phyloP scores from a whole-genome alignment of 2,797 vertebrate species.

The Pangasius djambal region DNA sequence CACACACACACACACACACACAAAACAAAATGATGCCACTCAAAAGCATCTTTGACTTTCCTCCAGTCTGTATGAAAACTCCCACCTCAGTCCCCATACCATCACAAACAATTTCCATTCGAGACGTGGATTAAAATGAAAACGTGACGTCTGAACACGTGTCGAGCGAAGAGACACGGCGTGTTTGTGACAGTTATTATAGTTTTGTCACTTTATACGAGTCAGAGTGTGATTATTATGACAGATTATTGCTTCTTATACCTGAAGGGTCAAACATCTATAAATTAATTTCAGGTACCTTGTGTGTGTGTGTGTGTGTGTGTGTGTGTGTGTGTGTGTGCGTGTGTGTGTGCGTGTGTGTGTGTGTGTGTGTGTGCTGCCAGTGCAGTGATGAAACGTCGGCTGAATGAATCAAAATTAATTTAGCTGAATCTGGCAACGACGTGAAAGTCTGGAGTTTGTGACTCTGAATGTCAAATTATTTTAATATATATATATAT shows the following conservation, averaged over 20 bases:
- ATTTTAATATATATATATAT: not conserved
- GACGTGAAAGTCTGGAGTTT: not conserved
- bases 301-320: not conserved
- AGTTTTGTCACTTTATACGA: slow-evolving; percentile 1
- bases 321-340: not conserved
- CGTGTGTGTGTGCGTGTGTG: not conserved
- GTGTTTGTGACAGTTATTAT: slow-evolving; percentile 56
- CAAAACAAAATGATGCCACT: slow-evolving; percentile 81
- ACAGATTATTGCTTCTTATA: slow-evolving; percentile 20
- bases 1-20: slow-evolving; percentile 7
- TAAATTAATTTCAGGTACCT: not conserved
- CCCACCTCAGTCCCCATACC: slow-evolving; percentile 58
- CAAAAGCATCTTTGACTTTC: slow-evolving; percentile 65
- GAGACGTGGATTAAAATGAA: slow-evolving; percentile 53
- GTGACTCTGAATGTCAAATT: not conserved
- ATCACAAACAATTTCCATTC: slow-evolving; percentile 61
- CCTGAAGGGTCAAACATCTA: slow-evolving; percentile 17
- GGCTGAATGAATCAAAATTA: not conserved
- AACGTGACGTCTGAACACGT: slow-evolving; percentile 11
- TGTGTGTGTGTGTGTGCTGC: slow-evolving; percentile 14
- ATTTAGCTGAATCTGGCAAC: not conserved
- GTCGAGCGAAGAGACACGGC: not conserved
- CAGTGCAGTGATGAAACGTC: not conserved
- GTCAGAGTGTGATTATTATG: slow-evolving; percentile 27
- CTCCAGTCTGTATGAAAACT: slow-evolving; percentile 65